Evolutionary conservation across 53 echinoderm and acorn worm genomes (phyloP).

Genomic region (Patiria pectinifera): DNA sequence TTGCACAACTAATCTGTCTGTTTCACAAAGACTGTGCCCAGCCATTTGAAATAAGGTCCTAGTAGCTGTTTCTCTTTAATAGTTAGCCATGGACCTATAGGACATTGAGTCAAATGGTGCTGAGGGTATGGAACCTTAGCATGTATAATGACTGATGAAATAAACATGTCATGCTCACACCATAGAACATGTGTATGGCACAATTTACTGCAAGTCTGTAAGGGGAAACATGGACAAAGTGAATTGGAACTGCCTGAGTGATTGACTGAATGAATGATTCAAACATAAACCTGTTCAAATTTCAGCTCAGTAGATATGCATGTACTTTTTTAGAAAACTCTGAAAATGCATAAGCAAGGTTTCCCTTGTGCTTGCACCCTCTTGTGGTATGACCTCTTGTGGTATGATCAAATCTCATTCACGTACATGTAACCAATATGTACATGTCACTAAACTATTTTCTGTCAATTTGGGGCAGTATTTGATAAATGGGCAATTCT

Average conservation of each 20-base stretch:
- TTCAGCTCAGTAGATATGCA: not conserved
- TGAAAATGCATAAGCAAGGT: not conserved
- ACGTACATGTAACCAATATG: no score
- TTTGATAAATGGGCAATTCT: no score
- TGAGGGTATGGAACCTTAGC: not conserved
- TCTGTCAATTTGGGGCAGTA: no score
- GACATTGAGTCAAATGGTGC: not conserved
- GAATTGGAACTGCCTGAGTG: constrained; percentile 8
- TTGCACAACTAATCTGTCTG: not conserved
- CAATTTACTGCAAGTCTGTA: not conserved
- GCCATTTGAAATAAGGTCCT: not conserved
- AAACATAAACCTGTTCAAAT: not conserved
- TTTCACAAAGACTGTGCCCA: not conserved
- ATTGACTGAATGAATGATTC: not conserved
- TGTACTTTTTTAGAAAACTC: not conserved
- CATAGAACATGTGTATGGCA: constrained; percentile 18
- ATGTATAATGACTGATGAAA: not conserved
- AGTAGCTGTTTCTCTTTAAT: not conserved
- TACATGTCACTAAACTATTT: no score
- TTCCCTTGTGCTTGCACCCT: no score
- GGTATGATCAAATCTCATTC: no score
- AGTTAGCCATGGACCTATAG: not conserved
- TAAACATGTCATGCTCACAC: constrained; percentile 26
- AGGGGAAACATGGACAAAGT: not conserved
- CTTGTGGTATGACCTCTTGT: no score